Conservation (phyloP, 2,797 vertebrate genomes). For the Phrynocephalus vlangalii region DNA sequence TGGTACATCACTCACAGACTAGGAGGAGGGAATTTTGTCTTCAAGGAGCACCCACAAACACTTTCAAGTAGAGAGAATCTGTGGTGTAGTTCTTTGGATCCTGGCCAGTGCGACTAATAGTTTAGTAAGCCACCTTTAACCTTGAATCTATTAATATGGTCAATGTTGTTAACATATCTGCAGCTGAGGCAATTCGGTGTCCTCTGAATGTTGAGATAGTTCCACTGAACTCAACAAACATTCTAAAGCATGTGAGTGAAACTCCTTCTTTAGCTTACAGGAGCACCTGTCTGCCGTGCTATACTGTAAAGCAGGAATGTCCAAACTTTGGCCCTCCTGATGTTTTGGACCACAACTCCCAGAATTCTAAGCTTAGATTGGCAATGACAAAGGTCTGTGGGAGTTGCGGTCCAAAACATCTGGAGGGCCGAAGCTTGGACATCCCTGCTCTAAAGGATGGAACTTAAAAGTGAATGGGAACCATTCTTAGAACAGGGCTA, state of each 20-base stretch:
- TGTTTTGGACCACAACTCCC: too few species aligned
- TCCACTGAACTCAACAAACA: slow-evolving; percentile 20
- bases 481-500: slow-evolving; percentile 37
- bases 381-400: too few species aligned
- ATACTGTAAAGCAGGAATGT: too few species aligned
- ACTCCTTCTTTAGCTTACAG: slow-evolving; percentile 14
- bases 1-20: neutral
- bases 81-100: slow-evolving; percentile 29
- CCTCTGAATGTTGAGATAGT: slow-evolving; percentile 47
- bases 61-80: slow-evolving; percentile 5
- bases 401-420: too few species aligned
- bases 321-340: too few species aligned
- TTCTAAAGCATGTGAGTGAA: slow-evolving; percentile 25
- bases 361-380: too few species aligned
- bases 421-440: too few species aligned
- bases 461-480: slow-evolving; percentile 26
- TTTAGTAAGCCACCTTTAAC: slow-evolving; percentile 75
- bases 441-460: slow-evolving; percentile 26
- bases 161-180: slow-evolving; percentile 54
- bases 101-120: slow-evolving; percentile 65
- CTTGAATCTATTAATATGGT: slow-evolving; percentile 60
- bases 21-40: neutral
- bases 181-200: slow-evolving; percentile 34
- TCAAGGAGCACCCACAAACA: neutral
- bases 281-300: slow-evolving; percentile 5